Conservation (phyloP, 2,888 invertebrate species). For the Caenorhabditis sp. region DNA sequence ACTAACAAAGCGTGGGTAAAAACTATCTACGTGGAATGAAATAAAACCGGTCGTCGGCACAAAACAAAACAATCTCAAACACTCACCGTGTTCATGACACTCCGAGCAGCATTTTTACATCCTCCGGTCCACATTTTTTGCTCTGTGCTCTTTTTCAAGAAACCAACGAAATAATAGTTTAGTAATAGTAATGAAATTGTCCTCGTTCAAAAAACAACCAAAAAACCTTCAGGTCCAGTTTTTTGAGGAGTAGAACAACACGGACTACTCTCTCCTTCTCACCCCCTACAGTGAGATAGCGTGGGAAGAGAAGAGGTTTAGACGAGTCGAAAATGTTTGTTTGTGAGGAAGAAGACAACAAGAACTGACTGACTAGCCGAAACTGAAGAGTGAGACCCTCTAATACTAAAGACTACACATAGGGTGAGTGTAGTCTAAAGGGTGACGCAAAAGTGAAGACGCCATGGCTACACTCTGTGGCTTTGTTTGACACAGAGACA, state of each 20-base stretch:
- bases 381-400: slow-evolving; percentile 7
- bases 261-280: neutral
- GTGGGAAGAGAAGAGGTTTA: slow-evolving; percentile 35
- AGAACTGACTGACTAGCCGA: slow-evolving; percentile 27
- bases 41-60: no score
- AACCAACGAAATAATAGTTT: neutral
- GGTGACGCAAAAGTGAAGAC: neutral
- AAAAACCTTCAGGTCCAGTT: slow-evolving; percentile 8
- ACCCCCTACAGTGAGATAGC: neutral
- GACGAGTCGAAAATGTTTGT: slow-evolving; percentile 43
- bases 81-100: neutral
- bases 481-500: neutral
- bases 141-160: neutral
- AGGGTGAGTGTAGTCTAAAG: neutral
- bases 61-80: no score
- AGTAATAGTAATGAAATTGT: neutral
- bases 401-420: slow-evolving; percentile 21
- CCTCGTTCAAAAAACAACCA: neutral
- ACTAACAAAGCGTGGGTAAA: no score
- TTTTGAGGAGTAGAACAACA: neutral
- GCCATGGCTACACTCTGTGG: neutral
- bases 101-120: neutral
- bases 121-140: neutral
- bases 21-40: no score
- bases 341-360: neutral